phyloP scores from a whole-genome alignment of 2,888 invertebrate genomes.

The Tridacna gigas region DNA sequence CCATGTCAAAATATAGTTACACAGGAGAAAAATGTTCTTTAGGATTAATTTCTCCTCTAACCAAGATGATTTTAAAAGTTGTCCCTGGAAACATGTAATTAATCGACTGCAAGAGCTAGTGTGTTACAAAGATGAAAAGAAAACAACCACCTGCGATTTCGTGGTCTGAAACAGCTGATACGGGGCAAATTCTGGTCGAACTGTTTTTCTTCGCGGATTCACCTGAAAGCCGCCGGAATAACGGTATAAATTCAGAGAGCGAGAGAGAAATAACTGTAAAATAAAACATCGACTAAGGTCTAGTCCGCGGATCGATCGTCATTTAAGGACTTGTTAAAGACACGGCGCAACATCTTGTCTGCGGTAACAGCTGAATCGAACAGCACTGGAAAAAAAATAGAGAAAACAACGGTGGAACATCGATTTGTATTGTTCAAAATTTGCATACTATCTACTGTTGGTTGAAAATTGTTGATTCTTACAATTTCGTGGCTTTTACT shows the following conservation, averaged over 20 bases:
- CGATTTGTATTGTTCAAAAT: neutral
- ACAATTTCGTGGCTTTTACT: too few species aligned
- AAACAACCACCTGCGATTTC: too few species aligned
- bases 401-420: constrained; percentile 9
- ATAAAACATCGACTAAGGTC: constrained; percentile 6
- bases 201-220: neutral
- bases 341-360: constrained; percentile 28
- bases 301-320: neutral
- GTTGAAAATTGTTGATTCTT: neutral
- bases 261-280: constrained; percentile 16
- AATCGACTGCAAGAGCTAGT: too few species aligned
- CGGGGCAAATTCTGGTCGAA: too few species aligned
- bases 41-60: too few species aligned
- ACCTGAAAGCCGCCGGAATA: constrained; percentile 1
- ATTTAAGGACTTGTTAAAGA: constrained; percentile 14
- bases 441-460: neutral
- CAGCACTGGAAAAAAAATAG: neutral
- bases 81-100: too few species aligned
- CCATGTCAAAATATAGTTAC: too few species aligned
- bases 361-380: constrained; percentile 9
- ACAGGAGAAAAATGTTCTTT: too few species aligned
- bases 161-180: too few species aligned
- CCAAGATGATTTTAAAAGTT: too few species aligned
- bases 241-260: neutral
- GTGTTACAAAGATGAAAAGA: too few species aligned